Evolutionary conservation across 2,113 vertebrate species (phyloP), one percentile per base, ranked within the genome.

Genomic region (Campylorhamphus procurvoides): DNA sequence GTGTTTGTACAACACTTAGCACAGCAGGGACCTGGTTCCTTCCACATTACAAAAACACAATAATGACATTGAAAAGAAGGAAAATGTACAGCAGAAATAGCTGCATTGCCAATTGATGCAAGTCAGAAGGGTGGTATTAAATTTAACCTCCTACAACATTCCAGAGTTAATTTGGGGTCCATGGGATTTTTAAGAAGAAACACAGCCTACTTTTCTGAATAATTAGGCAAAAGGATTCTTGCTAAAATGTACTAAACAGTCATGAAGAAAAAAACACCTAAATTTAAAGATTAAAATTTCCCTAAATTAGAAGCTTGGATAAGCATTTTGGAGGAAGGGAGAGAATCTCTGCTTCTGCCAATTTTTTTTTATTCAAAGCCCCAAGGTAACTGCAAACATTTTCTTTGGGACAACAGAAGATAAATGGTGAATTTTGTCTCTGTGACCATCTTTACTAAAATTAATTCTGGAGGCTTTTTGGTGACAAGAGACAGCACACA

Each of bases 151-250:
- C 88, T 78, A 93, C 88, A 84, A 81, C 31, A 90, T 37, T 82
- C 58, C 52, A 39, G 67, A 96, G 82, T 81, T 90, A 95, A 94
- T 94, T 79, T 89, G 64, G 55, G 62, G 83, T 89, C 73, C 0
- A 13, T 82, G 80, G 64, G 90, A 52, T 84, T 95, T 92, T 93
- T 86, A 91, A 85, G 80, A 93, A 94, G 60, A 94, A 90, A 64
- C n/a, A 64, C 1, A 0, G 64, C 85, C 90, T 90, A 92, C 75
- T 95, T 91, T 86, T 71, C 79, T 40, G 75, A 94, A 69, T 71
- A 94, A 80, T 71, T 79, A 92, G 33, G 64, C 33, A 90, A 93
- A 92, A 77, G 13, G 3, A 71, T 44, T 77, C 39, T 74, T 88
- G 25, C 12, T 64, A 75, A 93, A 95, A 75, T 68, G 22, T 56